Evolutionary conservation across 2,113 vertebrate species (phyloP).

Genomic region (Cinclus mexicanus): DNA sequence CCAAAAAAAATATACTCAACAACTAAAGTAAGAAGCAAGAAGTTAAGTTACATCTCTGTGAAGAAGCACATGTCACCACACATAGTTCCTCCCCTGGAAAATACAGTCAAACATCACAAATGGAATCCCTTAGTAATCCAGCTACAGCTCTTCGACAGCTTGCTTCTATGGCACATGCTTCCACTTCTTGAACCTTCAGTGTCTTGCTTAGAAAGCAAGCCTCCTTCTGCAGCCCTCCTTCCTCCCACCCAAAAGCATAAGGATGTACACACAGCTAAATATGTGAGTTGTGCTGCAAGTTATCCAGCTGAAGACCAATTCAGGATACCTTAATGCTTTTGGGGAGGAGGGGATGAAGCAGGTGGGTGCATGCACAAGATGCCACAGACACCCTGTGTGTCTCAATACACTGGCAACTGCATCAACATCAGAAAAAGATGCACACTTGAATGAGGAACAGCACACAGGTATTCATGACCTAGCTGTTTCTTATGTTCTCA

Average conservation of each 20-base stretch:
- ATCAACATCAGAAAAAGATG: background rate
- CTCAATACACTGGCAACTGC: background rate
- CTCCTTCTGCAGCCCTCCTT: background rate
- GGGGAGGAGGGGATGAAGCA: background rate
- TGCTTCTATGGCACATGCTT: background rate
- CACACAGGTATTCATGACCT: background rate
- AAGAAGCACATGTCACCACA: background rate
- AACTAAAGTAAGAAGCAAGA: background rate
- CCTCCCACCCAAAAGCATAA: background rate
- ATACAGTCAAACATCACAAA: background rate
- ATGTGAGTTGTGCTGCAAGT: background rate
- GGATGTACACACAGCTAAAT: background rate
- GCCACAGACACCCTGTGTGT: background rate
- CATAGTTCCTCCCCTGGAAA: background rate
- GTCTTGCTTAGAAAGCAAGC: background rate
- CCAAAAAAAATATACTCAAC: background rate
- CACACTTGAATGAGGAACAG: background rate
- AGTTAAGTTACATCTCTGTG: background rate
- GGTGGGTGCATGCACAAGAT: background rate
- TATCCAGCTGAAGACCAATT: background rate
- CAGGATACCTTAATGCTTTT: background rate
- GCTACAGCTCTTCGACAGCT: background rate
- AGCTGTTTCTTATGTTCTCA: background rate
- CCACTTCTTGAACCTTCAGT: background rate
- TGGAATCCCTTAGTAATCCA: constrained; percentile 16